These are phyloP conservation scores for Gallirallus australis DNA, from an alignment of 2,797 vertebrate genomes.

Conservation along the genomic window DNA sequence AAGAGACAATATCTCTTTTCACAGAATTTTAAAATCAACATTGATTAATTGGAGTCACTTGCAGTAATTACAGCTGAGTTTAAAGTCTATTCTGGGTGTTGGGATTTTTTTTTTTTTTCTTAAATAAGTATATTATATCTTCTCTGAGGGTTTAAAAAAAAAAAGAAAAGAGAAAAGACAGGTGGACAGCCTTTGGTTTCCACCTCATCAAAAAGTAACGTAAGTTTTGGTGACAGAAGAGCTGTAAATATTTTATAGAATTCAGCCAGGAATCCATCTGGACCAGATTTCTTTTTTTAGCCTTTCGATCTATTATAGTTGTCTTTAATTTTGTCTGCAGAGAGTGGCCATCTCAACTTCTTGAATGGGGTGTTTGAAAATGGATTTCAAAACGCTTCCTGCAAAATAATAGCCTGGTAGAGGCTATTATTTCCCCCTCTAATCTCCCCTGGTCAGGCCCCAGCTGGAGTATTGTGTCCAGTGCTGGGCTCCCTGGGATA, in stretches of 20 bases:
- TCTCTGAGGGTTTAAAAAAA: background rate
- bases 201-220: slow-evolving; percentile 55
- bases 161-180: background rate
- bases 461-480: too few species aligned
- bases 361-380: background rate
- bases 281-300: slow-evolving; percentile 64
- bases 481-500: too few species aligned
- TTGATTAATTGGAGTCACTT: background rate
- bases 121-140: background rate
- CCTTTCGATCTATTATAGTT: background rate
- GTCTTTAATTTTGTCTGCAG: slow-evolving; percentile 40
- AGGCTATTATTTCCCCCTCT: background rate
- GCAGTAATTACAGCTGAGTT: background rate
- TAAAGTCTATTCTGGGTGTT: background rate
- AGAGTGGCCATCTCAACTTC: background rate
- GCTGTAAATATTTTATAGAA: slow-evolving; percentile 75
- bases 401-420: background rate
- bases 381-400: background rate
- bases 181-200: slow-evolving; percentile 58
- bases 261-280: slow-evolving; percentile 66
- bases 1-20: background rate
- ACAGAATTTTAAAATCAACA: background rate
- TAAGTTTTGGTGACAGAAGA: slow-evolving; percentile 68
- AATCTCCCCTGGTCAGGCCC: too few species aligned
- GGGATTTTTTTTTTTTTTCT: too few species aligned